These are phyloP conservation scores for Okamejei kenojei DNA, from an alignment of 2,797 vertebrate genomes.

Conservation along the genomic window DNA sequence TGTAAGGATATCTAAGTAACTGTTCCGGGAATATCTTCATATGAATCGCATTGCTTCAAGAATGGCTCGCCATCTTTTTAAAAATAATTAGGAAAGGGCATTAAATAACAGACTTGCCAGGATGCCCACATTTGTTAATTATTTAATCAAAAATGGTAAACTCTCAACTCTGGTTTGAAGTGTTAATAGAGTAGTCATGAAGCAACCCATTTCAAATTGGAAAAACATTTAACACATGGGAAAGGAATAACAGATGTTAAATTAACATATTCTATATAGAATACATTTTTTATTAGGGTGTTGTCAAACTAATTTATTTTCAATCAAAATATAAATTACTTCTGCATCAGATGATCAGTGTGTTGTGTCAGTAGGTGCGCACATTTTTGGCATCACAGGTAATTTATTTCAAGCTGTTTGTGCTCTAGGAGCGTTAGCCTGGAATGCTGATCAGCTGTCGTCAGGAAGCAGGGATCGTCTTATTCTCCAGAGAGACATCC, in stretches of 20 bases:
- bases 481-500: constrained; percentile 90
- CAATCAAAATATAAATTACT: background rate
- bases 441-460: constrained; percentile 95
- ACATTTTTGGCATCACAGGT: background rate
- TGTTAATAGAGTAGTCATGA: background rate
- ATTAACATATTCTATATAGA: background rate
- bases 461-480: constrained; percentile 91
- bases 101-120: too few species aligned
- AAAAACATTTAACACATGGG: background rate
- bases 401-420: background rate
- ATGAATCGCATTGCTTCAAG: too few species aligned
- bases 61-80: too few species aligned
- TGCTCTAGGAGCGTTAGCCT: constrained; percentile 80
- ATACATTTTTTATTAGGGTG: background rate
- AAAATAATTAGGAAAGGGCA: too few species aligned
- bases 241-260: background rate
- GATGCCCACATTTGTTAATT: too few species aligned
- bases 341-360: background rate
- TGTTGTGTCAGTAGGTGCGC: background rate
- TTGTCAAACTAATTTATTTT: background rate
- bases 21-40: too few species aligned
- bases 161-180: background rate
- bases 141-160: background rate
- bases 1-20: too few species aligned
- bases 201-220: background rate